These are phyloP conservation scores for Tupaia chinensis DNA, from an alignment of 2,113 vertebrate genomes.

Conservation along the genomic window DNA sequence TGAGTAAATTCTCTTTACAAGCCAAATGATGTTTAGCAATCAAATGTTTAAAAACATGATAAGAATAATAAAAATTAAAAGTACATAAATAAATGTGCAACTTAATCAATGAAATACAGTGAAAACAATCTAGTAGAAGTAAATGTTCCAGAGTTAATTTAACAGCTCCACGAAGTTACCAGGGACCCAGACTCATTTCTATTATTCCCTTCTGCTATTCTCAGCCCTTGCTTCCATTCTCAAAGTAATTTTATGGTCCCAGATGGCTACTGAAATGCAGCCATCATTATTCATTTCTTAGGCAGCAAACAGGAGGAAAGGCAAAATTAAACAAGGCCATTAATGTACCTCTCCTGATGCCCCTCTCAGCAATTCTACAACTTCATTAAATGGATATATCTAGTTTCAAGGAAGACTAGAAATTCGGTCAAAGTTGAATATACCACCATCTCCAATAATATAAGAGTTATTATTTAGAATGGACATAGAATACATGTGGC, in stretches of 20 bases:
- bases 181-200: not conserved
- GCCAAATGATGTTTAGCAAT: too few species aligned
- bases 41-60: too few species aligned
- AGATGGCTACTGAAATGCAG: not conserved
- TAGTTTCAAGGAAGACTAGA: not conserved
- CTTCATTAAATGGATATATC: not conserved
- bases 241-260: not conserved
- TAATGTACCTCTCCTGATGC: not conserved
- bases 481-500: not conserved
- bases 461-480: not conserved
- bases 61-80: not conserved
- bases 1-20: too few species aligned
- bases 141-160: not conserved
- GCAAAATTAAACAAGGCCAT: not conserved
- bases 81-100: not conserved
- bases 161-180: not conserved
- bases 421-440: not conserved
- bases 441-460: not conserved
- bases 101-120: not conserved
- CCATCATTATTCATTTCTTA: not conserved
- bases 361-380: not conserved
- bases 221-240: not conserved
- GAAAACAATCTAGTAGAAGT: not conserved
- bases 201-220: not conserved
- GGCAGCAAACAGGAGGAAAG: not conserved